Base-by-base conservation (phyloP, 2,113 vertebrate genomes). In the Uria lomvia region DNA sequence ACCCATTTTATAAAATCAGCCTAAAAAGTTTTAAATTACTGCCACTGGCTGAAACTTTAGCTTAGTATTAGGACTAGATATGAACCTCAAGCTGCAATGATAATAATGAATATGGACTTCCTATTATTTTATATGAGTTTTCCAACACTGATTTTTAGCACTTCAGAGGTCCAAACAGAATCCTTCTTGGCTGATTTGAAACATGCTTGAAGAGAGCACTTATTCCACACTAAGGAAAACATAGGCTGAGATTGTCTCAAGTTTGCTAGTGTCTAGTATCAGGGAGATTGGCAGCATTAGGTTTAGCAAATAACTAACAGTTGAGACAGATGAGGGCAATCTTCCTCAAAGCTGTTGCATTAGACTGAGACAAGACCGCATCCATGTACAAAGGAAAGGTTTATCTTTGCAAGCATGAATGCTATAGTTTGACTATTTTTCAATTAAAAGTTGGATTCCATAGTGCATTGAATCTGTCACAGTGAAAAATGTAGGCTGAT, bases 361-460 rank as follows among this genome's bases (percentile, higher is more conserved):
- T 96, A 94, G 90, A 70, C 94, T 95, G 87, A 95, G 85, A 88
- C 91, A 92, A 92, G 75, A 53, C 85, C 88, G 77, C 74, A 86
- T 73, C 74, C 77, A 42, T n/a, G 84, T 88, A 90, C 66, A 85
- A 96, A 90, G 85, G 85, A 96, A 79, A 97, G 87, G 84, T 96
- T 96, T 96, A 94, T 96, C 96, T 96, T 91, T 91, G 74, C 87
- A 90, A 91, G 91, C 86, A 94, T 84, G 60, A 73, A 49, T 22
- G 87, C 77, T 91, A 40, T 89, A 95, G 80, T 92, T 94, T 95
- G 89, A 90, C 84, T 96, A 45, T 97, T 96, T 97, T 97, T 96
- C 94, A 96, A 96, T 97, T 96, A 96, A 95, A 97, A 96, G 60
- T 94, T 96, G 85, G 74, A 76, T 96, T 96, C 96, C 70, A 19